These are phyloP conservation scores for Molossus alvarezi DNA, from an alignment of 2,797 vertebrate genomes.

Conservation along the genomic window DNA sequence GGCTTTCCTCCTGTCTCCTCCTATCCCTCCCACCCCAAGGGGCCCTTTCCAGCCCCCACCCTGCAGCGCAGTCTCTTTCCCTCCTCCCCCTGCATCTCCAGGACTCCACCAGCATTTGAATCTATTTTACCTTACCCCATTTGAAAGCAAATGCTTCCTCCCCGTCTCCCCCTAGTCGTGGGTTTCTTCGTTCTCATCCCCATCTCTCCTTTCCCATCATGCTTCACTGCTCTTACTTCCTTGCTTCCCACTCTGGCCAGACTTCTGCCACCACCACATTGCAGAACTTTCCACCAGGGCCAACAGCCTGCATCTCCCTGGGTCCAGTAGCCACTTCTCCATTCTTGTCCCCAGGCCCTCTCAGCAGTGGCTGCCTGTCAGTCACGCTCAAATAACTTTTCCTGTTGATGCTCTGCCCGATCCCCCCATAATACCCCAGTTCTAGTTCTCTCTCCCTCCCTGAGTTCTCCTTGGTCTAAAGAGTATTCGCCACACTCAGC, in stretches of 20 bases:
- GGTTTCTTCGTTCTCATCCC: neutral
- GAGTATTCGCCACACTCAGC: too few relatives aligned
- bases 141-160: neutral
- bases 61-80: neutral
- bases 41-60: neutral
- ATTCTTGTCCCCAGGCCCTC: neutral
- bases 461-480: neutral
- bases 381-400: neutral
- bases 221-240: neutral
- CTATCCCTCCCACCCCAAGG: neutral
- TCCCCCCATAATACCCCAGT: fast-evolving
- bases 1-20: neutral
- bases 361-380: neutral
- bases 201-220: neutral
- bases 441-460: neutral
- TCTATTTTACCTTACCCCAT: neutral
- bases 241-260: neutral
- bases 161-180: neutral
- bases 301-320: neutral
- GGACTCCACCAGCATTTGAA: neutral
- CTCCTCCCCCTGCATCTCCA: neutral
- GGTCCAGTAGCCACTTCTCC: neutral
- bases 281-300: neutral
- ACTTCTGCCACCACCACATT: neutral
- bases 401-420: neutral